Percentiles rank a stretch among this genome's conserved stretches.
Evolutionary conservation across 2,797 vertebrate genomes (phyloP).

Genomic region (Tokudaia tokunoshimensis): DNA sequence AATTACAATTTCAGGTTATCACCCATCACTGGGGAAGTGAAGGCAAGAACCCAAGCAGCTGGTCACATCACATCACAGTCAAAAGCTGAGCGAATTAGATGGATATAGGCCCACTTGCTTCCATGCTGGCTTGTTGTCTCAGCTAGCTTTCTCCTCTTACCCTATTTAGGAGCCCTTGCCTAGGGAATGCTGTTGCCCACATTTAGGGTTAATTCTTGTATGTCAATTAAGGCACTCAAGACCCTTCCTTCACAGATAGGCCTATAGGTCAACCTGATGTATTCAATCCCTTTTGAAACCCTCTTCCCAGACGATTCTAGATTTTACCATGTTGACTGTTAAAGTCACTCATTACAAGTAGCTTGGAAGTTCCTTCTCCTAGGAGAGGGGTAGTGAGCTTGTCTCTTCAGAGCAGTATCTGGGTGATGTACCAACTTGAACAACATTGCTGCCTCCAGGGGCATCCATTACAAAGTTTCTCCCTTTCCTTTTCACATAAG

Average conservation of each 20-base stretch:
- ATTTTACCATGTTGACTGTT: background rate
- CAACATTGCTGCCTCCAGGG: constrained; percentile 1
- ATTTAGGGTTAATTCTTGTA: background rate
- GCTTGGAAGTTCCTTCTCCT: background rate
- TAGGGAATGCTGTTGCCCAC: background rate
- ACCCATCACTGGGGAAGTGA: background rate
- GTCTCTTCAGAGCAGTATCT: background rate
- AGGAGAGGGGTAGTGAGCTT: background rate
- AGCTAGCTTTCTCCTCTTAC: background rate
- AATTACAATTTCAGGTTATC: background rate
- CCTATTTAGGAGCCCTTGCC: background rate
- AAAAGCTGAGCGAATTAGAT: background rate
- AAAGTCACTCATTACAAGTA: background rate
- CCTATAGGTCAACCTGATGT: background rate
- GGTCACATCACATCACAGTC: background rate
- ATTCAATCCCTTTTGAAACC: background rate
- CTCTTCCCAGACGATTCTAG: background rate
- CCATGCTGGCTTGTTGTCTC: background rate
- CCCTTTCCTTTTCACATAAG: background rate
- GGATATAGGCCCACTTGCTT: background rate
- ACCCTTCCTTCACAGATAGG: background rate
- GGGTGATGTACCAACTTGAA: constrained; percentile 25
- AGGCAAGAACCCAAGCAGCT: background rate
- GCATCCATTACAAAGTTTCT: constrained; percentile 4
- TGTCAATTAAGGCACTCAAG: background rate